Base-by-base conservation (phyloP, 2,888 invertebrate species). In the Epirrita christyi region DNA sequence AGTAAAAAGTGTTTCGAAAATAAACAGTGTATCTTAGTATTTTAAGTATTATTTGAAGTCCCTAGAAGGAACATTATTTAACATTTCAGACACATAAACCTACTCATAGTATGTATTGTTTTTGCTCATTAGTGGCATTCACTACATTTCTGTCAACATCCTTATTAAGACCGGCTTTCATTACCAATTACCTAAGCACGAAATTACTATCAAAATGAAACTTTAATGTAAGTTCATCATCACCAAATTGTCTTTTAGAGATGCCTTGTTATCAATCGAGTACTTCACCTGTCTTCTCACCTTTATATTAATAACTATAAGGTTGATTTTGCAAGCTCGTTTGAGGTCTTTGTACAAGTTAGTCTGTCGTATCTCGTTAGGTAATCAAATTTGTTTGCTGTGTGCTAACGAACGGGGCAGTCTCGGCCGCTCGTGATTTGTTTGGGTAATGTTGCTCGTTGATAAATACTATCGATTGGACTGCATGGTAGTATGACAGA, bases 371-470 rank as follows among this genome's bases (percentile, higher is more conserved):
- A 70, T 72, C 81, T 88, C 86, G 87, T 86, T 86, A 87, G 82
- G 85, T 87, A 88, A 88, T 88, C 88, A 78, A 85, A 87, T 88
- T 86, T 86, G 88, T 88, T 88, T 86, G 85, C 79, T 70, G 74
- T 76, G 70, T 74, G 69, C 86, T 88, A 87, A 88, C 88, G 85
- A 88, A 85, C 73, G 71, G 76, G 81, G 78, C 81, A 73, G 73
- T 68, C 68, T 69, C 68, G 64, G 73, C 64, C 76, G 71, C 64
- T 65, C 83, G 85, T 82, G 83, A 77, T 80, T 77, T 78, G 85
- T 72, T 76, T 85, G 73, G 21, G 71, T 75, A 79, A 85, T 71
- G 68, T 66, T 41, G 63, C 42, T 46, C 49, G 58, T 45, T 45
- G 58, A 61, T 53, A 55, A 52, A 60, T 49, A 53, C 47, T 53